Evolutionary conservation across 1,140 invertebrate genomes (phyloP), one percentile per base, ranked within the genome.

Genomic region (Mamestra configurata): DNA sequence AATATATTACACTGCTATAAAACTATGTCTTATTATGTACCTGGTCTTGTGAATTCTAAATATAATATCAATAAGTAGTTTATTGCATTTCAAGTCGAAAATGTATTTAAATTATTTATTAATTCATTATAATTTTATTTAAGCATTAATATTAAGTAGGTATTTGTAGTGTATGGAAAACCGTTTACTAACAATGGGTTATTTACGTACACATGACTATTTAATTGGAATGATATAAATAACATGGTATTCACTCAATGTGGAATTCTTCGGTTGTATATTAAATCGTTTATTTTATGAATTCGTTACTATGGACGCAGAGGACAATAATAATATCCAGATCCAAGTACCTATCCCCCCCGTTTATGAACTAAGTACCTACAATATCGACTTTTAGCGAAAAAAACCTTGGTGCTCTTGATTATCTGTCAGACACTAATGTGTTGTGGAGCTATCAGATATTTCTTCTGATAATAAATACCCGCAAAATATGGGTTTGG

Each of bases 401-500:
- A 3, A 31, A n/a, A 11, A 40, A 40, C 31, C 31, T 8, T 35
- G 15, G 15, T 18, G 4, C n/a, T 37, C 31, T 24, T 61, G 13
- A 10, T 61, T n/a, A 49, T 57, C 53, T 31, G 53, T 24, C 72
- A 15, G 4, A 18, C 49, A 43, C 53, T 55, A 59, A 75, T 43
- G 55, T 27, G 37, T 35, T 59, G 1, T 59, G n/a, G 10, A 73
- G 31, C 24, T 59, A 59, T 75, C 53, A 15, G n/a, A 20, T 59
- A 77, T 77, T 72, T 61, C 24, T 71, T 49, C 7, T 61, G 35
- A 70, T 51, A 80, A 27, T 40, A 49, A 22, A 37, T 72, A 37
- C 40, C 49, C 53, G 40, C 27, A 77, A 76, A 68, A 24, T 76
- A 81, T 79, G 59, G 31, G 64, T 53, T 71, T 35, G 61, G 59